These are phyloP conservation scores for Acanthisitta chloris DNA, from an alignment of 2,113 vertebrate genomes.

Conservation along the genomic window DNA sequence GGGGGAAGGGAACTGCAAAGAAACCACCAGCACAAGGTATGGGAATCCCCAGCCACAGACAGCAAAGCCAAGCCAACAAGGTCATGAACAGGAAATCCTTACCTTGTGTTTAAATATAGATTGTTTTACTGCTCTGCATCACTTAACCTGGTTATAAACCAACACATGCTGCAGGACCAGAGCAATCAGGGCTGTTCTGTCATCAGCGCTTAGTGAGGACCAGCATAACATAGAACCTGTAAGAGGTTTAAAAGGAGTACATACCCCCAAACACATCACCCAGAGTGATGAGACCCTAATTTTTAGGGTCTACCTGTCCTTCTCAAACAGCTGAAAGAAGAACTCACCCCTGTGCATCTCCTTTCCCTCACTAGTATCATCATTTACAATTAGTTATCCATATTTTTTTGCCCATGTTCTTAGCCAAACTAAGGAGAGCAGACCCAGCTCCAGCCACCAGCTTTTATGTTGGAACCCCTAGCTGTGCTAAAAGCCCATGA, in stretches of 20 bases:
- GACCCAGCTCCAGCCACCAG: neutral
- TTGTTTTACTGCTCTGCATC: neutral
- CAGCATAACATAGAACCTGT: accelerated
- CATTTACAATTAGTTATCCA: accelerated
- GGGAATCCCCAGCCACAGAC: neutral
- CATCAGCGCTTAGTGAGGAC: neutral
- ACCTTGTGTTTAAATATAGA: neutral
- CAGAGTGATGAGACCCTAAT: no score
- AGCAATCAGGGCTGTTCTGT: accelerated
- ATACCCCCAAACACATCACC: accelerated
- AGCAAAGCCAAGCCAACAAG: neutral
- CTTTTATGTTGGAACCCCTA: neutral
- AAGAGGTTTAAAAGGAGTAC: neutral
- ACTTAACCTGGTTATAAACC: neutral
- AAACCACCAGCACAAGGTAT: neutral
- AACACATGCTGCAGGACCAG: neutral
- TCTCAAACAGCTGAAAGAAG: neutral
- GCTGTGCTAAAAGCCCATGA: no score
- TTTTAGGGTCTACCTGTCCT: accelerated
- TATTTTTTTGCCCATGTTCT: no score
- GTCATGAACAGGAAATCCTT: neutral
- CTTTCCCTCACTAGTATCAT: accelerated
- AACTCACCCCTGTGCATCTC: accelerated
- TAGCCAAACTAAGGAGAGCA: no score
- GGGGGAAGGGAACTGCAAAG: neutral